phyloP scores from a whole-genome alignment of 1,140 invertebrate species.

The Spodoptera frugiperda region DNA sequence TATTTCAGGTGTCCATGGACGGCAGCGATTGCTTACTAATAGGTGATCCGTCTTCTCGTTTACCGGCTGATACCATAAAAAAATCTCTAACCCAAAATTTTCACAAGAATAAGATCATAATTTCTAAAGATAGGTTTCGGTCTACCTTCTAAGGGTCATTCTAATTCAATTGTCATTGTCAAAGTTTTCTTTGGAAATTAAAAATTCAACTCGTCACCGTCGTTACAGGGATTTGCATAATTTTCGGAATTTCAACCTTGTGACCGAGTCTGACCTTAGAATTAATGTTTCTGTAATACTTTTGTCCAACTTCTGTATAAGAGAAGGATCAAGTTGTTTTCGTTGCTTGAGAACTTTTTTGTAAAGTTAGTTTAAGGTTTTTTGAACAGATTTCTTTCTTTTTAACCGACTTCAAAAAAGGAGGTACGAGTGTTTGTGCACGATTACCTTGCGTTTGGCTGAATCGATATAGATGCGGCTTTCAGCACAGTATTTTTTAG shows the following conservation, averaged over 20 bases:
- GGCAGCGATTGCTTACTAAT: too few species aligned
- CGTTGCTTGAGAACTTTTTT: not conserved
- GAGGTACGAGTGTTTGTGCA: too few species aligned
- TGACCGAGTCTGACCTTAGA: slow-evolving; percentile 20
- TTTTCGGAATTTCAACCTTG: slow-evolving; percentile 36
- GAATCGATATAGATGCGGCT: too few species aligned
- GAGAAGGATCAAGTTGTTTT: slow-evolving; percentile 3
- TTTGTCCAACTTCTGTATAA: not conserved
- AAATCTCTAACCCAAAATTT: too few species aligned
- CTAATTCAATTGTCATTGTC: slow-evolving; percentile 44
- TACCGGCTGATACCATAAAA: too few species aligned
- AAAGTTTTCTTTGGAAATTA: slow-evolving; percentile 49
- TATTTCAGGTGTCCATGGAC: too few species aligned
- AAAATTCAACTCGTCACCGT: slow-evolving; percentile 51
- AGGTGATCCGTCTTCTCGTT: too few species aligned
- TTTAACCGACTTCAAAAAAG: too few species aligned
- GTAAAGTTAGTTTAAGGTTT: not conserved
- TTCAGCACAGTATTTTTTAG: too few species aligned
- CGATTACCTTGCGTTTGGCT: too few species aligned
- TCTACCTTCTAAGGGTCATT: slow-evolving; percentile 39
- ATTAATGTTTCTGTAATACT: slow-evolving; percentile 14
- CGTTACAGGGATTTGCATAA: slow-evolving; percentile 50
- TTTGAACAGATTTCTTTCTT: too few species aligned
- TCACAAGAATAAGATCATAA: slow-evolving; percentile 18
- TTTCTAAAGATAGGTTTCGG: not conserved